Conservation (phyloP, 35 echinoderm and acorn worm genomes). For the Apostichopus californicus region DNA sequence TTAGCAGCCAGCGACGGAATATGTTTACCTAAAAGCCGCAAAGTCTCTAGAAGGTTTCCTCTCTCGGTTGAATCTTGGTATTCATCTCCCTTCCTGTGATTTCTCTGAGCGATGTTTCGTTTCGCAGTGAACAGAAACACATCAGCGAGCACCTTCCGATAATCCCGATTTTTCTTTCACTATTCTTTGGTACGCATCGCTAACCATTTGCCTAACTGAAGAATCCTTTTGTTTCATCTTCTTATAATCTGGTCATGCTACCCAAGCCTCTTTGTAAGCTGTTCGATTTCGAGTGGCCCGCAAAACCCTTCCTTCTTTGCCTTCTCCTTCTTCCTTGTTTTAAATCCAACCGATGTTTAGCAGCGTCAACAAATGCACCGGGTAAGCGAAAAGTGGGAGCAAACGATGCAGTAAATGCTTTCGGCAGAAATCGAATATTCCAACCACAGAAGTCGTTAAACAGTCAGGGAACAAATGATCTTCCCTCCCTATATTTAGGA, state of each 20-base stretch:
- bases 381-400: conserved; percentile 17
- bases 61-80: not conserved
- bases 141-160: conserved; percentile 29
- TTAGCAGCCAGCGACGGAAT: not conserved
- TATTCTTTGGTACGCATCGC: conserved; percentile 6
- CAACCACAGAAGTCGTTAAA: conserved; percentile 40
- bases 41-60: not conserved
- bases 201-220: conserved; percentile 10
- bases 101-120: conserved; percentile 11
- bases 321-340: conserved; percentile 45
- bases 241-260: conserved; percentile 50
- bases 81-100: not conserved
- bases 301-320: conserved; percentile 47
- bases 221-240: conserved; percentile 51
- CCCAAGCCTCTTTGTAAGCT: conserved; percentile 12
- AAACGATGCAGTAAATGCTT: conserved; percentile 18
- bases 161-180: conserved; percentile 40
- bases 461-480: conserved; percentile 14
- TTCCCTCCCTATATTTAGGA: conserved; percentile 19
- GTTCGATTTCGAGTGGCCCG: conserved; percentile 17
- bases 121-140: conserved; percentile 11
- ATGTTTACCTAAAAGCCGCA: not conserved
- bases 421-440: conserved; percentile 37
- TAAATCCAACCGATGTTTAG: conserved; percentile 40
- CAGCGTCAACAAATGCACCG: conserved; percentile 39